Conservation (phyloP, 1,140 invertebrate genomes). For the Drosophila kohkoa region DNA sequence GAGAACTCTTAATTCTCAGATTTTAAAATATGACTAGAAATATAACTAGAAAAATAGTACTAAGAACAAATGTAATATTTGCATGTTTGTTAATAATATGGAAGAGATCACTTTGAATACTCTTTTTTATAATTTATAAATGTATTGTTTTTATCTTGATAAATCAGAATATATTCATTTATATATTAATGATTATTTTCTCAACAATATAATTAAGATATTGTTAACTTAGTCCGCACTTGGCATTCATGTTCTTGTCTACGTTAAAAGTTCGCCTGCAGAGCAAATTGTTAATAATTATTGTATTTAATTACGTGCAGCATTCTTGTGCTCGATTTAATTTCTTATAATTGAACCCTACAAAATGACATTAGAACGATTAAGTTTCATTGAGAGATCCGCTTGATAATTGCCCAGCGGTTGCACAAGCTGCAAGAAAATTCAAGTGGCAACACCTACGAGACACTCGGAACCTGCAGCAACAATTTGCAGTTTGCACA, state of each 20-base stretch:
- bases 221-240: neutral
- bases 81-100: too few relatives aligned
- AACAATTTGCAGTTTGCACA: conserved; percentile 23
- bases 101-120: too few relatives aligned
- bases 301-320: conserved; percentile 45
- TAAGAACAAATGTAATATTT: too few relatives aligned
- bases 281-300: conserved; percentile 1
- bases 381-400: conserved; percentile 69
- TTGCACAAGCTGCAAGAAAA: conserved; percentile 62
- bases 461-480: conserved; percentile 11
- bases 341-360: conserved; percentile 69
- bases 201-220: neutral
- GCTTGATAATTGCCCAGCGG: conserved; percentile 62
- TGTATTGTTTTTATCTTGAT: too few relatives aligned
- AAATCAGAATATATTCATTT: neutral
- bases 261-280: neutral
- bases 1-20: too few relatives aligned
- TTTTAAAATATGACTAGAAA: too few relatives aligned
- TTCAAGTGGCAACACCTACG: conserved; percentile 59
- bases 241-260: neutral
- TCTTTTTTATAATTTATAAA: too few relatives aligned
- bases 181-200: neutral
- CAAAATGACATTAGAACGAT: conserved; percentile 49
- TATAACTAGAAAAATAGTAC: too few relatives aligned
- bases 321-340: conserved; percentile 61